Conservation (phyloP, 2,797 vertebrate species). For the Molothrus aeneus region DNA sequence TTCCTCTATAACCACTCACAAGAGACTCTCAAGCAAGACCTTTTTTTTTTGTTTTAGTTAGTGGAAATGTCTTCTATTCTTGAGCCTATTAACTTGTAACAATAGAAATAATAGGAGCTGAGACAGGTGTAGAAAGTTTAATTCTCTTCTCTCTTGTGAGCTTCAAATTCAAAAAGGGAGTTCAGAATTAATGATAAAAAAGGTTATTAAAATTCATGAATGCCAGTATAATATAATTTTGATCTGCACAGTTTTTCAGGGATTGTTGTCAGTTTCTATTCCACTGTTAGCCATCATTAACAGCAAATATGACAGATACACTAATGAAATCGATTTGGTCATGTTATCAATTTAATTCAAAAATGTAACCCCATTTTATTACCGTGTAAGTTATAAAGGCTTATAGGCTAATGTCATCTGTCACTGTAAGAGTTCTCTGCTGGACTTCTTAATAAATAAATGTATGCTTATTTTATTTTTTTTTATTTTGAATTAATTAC, state of each 20-base stretch:
- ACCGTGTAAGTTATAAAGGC: not conserved
- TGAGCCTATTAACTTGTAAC: slow-evolving; percentile 54
- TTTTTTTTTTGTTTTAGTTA: slow-evolving; percentile 41
- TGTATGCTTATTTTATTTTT: not conserved
- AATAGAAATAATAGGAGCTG: slow-evolving; percentile 42
- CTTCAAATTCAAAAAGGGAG: slow-evolving; percentile 44
- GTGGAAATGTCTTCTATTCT: slow-evolving; percentile 36
- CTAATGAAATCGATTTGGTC: slow-evolving; percentile 69
- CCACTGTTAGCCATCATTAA: slow-evolving; percentile 53
- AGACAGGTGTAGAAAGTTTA: slow-evolving; percentile 34
- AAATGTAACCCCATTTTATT: slow-evolving; percentile 42
- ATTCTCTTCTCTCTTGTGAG: slow-evolving; percentile 45
- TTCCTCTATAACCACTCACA: slow-evolving; percentile 18
- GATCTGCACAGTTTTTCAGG: slow-evolving; percentile 50
- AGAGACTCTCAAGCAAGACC: not conserved
- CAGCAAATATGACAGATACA: slow-evolving; percentile 54
- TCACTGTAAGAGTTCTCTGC: slow-evolving; percentile 14
- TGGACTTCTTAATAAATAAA: slow-evolving; percentile 32
- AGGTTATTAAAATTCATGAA: slow-evolving; percentile 59
- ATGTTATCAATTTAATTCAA: slow-evolving; percentile 66
- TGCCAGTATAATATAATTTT: slow-evolving; percentile 28
- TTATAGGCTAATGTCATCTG: not conserved
- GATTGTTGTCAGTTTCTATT: slow-evolving; percentile 57
- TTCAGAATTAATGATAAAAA: slow-evolving; percentile 33
- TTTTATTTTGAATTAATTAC: slow-evolving; percentile 17